phyloP scores from a whole-genome alignment of 2,113 vertebrate genomes.

The Cyrtonyx montezumae region DNA sequence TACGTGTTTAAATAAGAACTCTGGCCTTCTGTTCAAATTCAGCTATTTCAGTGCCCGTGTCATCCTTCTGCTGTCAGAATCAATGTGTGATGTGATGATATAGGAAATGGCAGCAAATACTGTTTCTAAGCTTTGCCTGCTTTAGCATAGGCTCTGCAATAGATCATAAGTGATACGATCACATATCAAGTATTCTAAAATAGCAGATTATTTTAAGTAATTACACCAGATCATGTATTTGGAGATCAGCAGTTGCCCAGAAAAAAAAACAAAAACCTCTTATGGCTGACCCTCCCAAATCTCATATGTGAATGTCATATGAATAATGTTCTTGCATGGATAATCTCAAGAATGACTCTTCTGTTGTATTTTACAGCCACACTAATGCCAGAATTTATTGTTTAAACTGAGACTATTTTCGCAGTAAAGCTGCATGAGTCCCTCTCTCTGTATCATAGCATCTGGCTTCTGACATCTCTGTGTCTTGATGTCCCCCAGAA shows the following conservation, averaged over 20 bases:
- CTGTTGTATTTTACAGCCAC: neutral
- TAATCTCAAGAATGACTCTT: slow-evolving; percentile 16
- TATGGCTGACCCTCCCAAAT: slow-evolving; percentile 47
- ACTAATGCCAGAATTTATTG: neutral
- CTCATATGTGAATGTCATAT: slow-evolving; percentile 15
- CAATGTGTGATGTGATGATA: slow-evolving; percentile 44
- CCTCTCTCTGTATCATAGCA: neutral
- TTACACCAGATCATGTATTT: slow-evolving; percentile 38
- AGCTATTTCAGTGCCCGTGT: neutral
- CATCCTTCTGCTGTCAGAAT: slow-evolving; percentile 27
- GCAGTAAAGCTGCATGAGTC: neutral
- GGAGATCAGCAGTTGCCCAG: slow-evolving; percentile 20
- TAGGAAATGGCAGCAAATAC: slow-evolving; percentile 54
- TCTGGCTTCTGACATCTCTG: neutral
- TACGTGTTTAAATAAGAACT: neutral
- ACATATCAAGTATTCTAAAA: slow-evolving; percentile 23
- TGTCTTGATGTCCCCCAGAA: neutral
- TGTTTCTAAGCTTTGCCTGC: neutral
- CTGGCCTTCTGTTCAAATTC: slow-evolving; percentile 1
- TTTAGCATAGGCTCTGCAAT: slow-evolving; percentile 40
- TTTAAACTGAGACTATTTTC: neutral
- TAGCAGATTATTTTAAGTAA: slow-evolving; percentile 61
- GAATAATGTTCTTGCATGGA: slow-evolving; percentile 25
- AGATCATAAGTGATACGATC: slow-evolving; percentile 61
- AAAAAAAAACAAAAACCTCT: neutral